Conservation (phyloP, 2,113 vertebrate species). For the Myotis brandtii region DNA sequence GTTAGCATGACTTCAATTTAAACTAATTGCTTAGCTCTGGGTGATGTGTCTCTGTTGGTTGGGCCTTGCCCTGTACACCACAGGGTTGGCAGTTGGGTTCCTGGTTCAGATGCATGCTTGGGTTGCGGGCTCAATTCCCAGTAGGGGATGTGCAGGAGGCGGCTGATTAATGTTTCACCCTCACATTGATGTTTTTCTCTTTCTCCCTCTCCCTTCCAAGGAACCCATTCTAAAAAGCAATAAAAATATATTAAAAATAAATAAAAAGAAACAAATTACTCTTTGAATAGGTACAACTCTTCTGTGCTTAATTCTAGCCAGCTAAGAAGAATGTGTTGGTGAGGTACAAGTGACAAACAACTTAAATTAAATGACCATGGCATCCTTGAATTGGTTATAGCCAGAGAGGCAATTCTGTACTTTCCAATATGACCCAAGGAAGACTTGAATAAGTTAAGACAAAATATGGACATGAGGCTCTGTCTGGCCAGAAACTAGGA, state of each 20-base stretch:
- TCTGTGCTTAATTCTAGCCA: constrained; percentile 40
- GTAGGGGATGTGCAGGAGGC: neutral
- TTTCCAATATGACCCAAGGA: neutral
- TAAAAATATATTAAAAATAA: neutral
- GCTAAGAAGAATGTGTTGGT: constrained; percentile 59
- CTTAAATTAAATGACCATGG: neutral
- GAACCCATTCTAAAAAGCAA: neutral
- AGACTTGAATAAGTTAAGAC: neutral
- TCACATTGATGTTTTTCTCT: neutral
- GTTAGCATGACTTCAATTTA: constrained; percentile 54
- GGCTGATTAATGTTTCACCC: neutral
- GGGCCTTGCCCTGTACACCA: neutral
- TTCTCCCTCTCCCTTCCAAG: neutral
- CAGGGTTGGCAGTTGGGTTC: neutral
- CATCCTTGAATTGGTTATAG: neutral
- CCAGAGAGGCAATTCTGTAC: neutral
- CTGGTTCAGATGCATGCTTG: neutral
- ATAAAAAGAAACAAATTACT: constrained; percentile 47
- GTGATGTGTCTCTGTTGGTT: neutral
- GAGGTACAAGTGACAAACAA: constrained; percentile 60
- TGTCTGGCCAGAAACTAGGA: neutral
- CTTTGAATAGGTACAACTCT: constrained; percentile 51
- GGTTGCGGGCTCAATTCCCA: neutral
- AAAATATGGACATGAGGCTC: neutral
- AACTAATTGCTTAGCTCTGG: constrained; percentile 42